Evolutionary conservation across 1,140 invertebrate species (phyloP), one percentile per base, ranked within the genome.

Genomic region (Heliconius himera): DNA sequence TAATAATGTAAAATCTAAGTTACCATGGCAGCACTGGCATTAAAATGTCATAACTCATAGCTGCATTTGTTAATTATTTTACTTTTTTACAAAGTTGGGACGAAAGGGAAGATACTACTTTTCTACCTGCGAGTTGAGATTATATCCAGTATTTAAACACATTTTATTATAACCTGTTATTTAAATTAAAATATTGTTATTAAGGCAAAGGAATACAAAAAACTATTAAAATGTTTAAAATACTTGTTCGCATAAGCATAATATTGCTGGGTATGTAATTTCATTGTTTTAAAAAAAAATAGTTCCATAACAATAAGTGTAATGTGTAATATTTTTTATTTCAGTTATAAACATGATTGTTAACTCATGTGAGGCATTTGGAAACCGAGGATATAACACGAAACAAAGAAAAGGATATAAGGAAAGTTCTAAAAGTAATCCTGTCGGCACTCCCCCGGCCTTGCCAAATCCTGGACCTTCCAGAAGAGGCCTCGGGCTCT

Each of bases 401-500:
- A 90, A 87, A 60, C 80, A 74, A 33, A 79, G 51, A 38, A 80
- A 76, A 73, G 82, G 78, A 22, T 82, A 85, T 18, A 84, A 86
- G 20, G 84, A 90, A 54, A 81, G 77, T 33, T 49, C 71, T 22
- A 81, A 87, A 73, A 49, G 82, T 3, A 88, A 90, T 73, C 83
- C 86, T n/a, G 20, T 81, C 41, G 56, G 8, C 75, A 80, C n/a
- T 83, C 79, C 49, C 38, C 82, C 54, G 82, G 87, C n/a, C 9
- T 81, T 16, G 82, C 86, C 49, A 56, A 74, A 79, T 13, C 73
- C 74, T 73, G 74, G 70, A 18, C 70, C 83, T 9, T 79, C 85
- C 9, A 77, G 88, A 72, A 84, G 94, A 84, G 95, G 95, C 26
- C 86, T 94, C 51, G 95, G 95, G 5, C 88, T 96, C 20, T 96